A percentile compares a stretch with the other conserved stretches of the same genome.
phyloP scores from a whole-genome alignment of 2,797 vertebrate genomes.

The Cyclura pinguis region DNA sequence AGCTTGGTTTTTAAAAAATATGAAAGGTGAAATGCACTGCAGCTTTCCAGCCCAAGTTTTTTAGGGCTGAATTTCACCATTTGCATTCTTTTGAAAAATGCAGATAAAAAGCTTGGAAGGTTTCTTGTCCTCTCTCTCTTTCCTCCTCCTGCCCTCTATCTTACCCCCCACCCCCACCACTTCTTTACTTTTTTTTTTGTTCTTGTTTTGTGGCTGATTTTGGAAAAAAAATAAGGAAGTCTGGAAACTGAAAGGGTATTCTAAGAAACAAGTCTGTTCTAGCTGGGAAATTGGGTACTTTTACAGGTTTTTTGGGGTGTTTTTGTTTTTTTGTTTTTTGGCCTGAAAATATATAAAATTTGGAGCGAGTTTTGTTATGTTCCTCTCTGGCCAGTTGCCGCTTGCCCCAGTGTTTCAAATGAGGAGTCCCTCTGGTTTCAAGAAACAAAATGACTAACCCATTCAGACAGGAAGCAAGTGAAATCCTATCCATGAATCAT shows the following conservation, averaged over 20 bases:
- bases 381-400: neutral
- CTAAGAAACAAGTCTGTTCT: too few species aligned
- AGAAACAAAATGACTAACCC: neutral
- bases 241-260: too few species aligned
- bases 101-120: conserved; percentile 67
- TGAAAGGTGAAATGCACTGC: conserved; percentile 74
- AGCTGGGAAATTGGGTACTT: neutral
- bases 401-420: too few species aligned
- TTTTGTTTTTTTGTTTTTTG: too few species aligned
- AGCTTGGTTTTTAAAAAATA: conserved; percentile 66
- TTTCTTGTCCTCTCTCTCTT: conserved; percentile 3
- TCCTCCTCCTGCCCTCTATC: too few species aligned
- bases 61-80: conserved; percentile 74
- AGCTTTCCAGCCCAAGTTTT: conserved; percentile 56
- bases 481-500: neutral
- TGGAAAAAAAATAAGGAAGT: too few species aligned
- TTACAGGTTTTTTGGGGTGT: too few species aligned
- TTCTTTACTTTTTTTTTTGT: conserved; percentile 45
- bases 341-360: too few species aligned
- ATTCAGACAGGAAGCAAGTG: neutral
- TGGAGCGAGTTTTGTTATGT: neutral
- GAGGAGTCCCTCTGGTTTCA: neutral
- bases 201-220: too few species aligned
- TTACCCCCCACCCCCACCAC: too few species aligned
- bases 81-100: conserved; percentile 73